A percentile compares a stretch with the other conserved stretches of the same genome.
Evolutionary conservation across 92 coral and sea anemone species (phyloP).

Genomic region (Montipora capitata): DNA sequence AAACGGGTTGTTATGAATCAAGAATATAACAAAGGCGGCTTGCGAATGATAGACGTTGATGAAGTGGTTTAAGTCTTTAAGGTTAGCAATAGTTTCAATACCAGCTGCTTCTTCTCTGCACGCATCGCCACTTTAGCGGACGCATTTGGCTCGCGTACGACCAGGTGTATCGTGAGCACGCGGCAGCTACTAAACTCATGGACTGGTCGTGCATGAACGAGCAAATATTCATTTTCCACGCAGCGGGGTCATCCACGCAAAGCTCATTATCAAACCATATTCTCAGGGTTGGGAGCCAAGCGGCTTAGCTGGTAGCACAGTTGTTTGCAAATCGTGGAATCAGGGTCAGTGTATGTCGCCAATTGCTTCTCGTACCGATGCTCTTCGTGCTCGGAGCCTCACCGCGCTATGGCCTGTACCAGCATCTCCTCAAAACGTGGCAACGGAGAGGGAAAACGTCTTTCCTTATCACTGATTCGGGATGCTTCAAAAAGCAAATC

Average conservation of each 20-base stretch:
- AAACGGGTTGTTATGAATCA: no score
- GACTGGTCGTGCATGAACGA: not conserved
- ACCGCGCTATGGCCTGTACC: not conserved
- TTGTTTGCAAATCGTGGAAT: not conserved
- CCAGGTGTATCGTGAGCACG: not conserved
- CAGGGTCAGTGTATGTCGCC: not conserved
- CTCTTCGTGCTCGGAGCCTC: not conserved
- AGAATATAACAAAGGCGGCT: no score
- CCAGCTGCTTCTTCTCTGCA: not conserved
- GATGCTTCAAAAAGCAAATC: no score
- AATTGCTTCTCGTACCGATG: not conserved
- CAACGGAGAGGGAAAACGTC: no score
- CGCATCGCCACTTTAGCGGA: not conserved
- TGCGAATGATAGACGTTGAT: no score
- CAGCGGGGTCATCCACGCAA: not conserved
- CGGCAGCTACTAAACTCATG: not conserved
- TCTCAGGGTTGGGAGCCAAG: not conserved
- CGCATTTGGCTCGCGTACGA: no score
- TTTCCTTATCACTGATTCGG: no score
- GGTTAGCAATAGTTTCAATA: not conserved
- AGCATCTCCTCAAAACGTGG: no score
- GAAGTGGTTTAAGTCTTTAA: no score
- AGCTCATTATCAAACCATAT: not conserved
- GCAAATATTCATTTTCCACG: not conserved
- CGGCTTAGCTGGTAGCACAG: not conserved